Evolutionary conservation across 1,140 invertebrate species (phyloP).

Genomic region (Epicauta chinensis): DNA sequence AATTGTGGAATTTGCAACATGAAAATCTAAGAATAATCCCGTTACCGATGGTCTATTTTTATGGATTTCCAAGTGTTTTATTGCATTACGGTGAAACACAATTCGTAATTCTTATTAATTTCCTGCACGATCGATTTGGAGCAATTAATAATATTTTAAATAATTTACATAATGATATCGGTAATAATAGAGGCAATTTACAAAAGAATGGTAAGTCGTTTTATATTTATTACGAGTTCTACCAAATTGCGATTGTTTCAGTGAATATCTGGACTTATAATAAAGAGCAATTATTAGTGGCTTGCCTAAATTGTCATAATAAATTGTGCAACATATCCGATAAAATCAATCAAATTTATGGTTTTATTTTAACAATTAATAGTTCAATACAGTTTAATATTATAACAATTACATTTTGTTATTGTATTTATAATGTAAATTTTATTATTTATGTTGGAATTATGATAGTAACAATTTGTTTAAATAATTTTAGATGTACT

Average conservation of each 20-base stretch:
- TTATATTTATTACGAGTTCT: too few species aligned
- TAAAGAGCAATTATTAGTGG: not conserved
- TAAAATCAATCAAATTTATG: constrained; percentile 2
- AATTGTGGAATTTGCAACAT: not conserved
- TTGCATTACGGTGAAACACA: constrained; percentile 4
- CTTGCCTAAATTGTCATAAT: constrained; percentile 2
- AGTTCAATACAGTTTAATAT: constrained; percentile 8
- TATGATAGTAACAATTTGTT: too few species aligned
- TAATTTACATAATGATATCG: not conserved
- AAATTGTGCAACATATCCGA: constrained; percentile 3
- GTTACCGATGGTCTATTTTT: not conserved
- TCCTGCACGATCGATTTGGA: not conserved
- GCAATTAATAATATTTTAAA: not conserved
- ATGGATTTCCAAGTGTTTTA: not conserved
- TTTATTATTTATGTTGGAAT: not conserved
- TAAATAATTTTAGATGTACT: not conserved
- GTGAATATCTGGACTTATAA: too few species aligned
- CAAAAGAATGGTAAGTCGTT: not conserved
- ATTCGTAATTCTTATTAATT: not conserved
- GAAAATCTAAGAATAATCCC: constrained; percentile 2
- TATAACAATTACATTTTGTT: constrained; percentile 4
- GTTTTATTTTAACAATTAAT: constrained; percentile 2
- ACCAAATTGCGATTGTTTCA: too few species aligned
- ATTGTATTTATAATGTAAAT: constrained; percentile 10
- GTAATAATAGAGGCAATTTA: not conserved